Evolutionary conservation across 1,140 invertebrate genomes (phyloP).

Genomic region (Leucophenga varia): DNA sequence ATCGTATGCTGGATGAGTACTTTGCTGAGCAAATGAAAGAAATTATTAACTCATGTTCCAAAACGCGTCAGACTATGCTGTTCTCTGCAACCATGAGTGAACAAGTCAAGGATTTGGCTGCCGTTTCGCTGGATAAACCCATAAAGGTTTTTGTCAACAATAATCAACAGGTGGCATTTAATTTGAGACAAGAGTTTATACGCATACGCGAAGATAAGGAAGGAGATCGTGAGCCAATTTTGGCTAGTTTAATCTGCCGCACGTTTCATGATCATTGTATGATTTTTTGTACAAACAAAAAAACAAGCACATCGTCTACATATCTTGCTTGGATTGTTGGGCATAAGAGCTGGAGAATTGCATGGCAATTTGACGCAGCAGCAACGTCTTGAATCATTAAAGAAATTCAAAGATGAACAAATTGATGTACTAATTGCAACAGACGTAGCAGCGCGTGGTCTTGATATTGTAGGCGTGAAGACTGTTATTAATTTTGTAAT

Average conservation of each 20-base stretch:
- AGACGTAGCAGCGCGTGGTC: conserved; percentile 93
- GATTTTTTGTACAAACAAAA: conserved; percentile 96
- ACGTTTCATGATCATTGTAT: conserved; percentile 93
- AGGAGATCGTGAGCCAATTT: conserved; percentile 85
- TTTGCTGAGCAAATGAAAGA: conserved; percentile 99
- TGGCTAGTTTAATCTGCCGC: conserved; percentile 86
- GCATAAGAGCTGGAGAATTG: conserved; percentile 84
- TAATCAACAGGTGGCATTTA: conserved; percentile 93
- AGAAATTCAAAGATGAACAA: conserved; percentile 84
- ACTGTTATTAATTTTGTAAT: conserved; percentile 97
- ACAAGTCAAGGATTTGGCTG: conserved; percentile 88
- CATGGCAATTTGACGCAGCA: conserved; percentile 95
- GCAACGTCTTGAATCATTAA: conserved; percentile 85
- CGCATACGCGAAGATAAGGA: conserved; percentile 79
- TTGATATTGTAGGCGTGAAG: conserved; percentile 95
- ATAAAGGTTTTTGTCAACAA: conserved; percentile 94
- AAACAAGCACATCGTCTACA: conserved; percentile 90
- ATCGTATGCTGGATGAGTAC: conserved; percentile 94
- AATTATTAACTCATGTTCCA: conserved; percentile 86
- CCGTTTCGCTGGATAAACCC: conserved; percentile 88
- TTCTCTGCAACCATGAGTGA: conserved; percentile 99
- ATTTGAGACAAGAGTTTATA: conserved; percentile 95
- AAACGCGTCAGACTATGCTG: conserved; percentile 93
- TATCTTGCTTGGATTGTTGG: conserved; percentile 85
- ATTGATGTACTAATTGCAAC: conserved; percentile 93